Conservation (phyloP, 2,113 vertebrate species). For the Scortum barcoo region DNA sequence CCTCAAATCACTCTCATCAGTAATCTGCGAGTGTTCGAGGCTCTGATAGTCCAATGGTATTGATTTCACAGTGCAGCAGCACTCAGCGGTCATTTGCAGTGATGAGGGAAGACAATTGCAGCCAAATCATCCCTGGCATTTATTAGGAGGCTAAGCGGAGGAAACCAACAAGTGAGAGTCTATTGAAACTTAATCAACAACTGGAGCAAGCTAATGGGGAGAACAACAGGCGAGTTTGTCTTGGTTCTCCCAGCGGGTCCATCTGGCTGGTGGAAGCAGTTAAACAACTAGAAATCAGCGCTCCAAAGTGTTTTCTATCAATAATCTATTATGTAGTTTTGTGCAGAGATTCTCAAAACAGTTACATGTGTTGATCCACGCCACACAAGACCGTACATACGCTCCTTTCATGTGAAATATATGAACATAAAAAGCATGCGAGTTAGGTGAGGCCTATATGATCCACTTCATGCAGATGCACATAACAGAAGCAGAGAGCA, state of each 20-base stretch:
- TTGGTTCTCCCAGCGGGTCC: constrained; percentile 49
- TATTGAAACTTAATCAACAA: constrained; percentile 80
- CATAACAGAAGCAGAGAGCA: constrained; percentile 15
- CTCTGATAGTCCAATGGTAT: constrained; percentile 69
- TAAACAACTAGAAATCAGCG: constrained; percentile 46
- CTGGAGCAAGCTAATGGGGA: constrained; percentile 60
- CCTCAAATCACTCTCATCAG: constrained; percentile 72
- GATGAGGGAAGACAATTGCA: constrained; percentile 80
- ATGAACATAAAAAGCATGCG: constrained; percentile 4
- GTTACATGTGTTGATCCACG: neutral
- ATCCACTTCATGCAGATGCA: constrained; percentile 34
- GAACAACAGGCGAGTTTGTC: constrained; percentile 54
- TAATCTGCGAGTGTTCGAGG: constrained; percentile 56
- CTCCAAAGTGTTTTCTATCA: constrained; percentile 18
- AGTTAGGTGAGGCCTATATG: constrained; percentile 23
- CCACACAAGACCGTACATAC: too few relatives aligned
- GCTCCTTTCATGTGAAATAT: neutral
- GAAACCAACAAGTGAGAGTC: constrained; percentile 71
- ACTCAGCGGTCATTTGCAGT: constrained; percentile 78
- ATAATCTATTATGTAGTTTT: neutral
- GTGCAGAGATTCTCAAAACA: neutral
- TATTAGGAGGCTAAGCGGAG: constrained; percentile 74
- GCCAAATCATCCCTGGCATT: constrained; percentile 78
- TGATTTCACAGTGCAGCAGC: constrained; percentile 72
- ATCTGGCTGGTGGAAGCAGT: constrained; percentile 17